Evolutionary conservation across 2,888 invertebrate genomes (phyloP).

Genomic region (Drosophila recens): DNA sequence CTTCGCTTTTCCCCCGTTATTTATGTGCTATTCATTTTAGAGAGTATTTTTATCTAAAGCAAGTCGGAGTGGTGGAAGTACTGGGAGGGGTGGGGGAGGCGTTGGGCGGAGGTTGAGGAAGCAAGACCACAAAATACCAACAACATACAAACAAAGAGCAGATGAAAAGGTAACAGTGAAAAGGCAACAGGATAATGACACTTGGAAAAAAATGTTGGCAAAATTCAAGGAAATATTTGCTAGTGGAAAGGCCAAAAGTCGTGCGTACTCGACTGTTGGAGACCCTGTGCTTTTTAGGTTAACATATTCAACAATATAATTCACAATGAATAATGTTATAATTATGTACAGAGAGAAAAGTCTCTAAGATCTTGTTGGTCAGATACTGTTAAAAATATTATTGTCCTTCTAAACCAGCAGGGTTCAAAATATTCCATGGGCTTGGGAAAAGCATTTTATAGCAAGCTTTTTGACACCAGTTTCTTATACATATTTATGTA

Average conservation of each 20-base stretch:
- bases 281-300: too few species aligned
- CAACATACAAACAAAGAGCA: slow-evolving; percentile 9
- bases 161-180: slow-evolving; percentile 4
- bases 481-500: too few species aligned
- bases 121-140: slow-evolving; percentile 5
- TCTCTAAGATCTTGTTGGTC: too few species aligned
- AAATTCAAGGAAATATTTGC: not conserved
- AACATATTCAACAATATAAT: too few species aligned
- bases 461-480: too few species aligned
- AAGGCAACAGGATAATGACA: slow-evolving; percentile 16
- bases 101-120: not conserved
- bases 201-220: not conserved
- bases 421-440: too few species aligned
- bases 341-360: too few species aligned
- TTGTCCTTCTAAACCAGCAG: too few species aligned
- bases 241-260: not conserved
- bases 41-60: slow-evolving; percentile 50
- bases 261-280: too few species aligned
- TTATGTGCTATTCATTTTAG: slow-evolving; percentile 55
- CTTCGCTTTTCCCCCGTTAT: slow-evolving; percentile 46
- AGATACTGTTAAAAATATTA: too few species aligned
- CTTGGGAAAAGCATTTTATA: too few species aligned
- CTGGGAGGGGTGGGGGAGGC: not conserved
- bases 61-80: slow-evolving; percentile 4
- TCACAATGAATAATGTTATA: too few species aligned